These are phyloP conservation scores for Macrotus californicus DNA, from an alignment of 2,113 vertebrate genomes.

Conservation along the genomic window DNA sequence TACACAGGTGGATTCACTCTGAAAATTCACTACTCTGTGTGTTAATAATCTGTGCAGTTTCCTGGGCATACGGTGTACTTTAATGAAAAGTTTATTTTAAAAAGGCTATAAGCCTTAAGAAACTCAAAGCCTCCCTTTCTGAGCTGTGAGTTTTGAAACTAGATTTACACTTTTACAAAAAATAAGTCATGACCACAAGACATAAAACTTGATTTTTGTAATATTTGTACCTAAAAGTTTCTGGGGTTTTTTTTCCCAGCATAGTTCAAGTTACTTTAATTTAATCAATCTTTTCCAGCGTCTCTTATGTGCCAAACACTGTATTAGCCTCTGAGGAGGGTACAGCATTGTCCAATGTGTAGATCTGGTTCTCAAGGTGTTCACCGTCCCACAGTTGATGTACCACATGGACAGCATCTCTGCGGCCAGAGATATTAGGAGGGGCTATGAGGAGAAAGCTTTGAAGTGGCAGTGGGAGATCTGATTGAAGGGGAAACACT, in stretches of 20 bases:
- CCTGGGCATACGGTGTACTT: background rate
- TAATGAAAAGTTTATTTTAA: background rate
- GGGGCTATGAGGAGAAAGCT: background rate
- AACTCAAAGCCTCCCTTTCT: background rate
- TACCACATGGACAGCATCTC: background rate
- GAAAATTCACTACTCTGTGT: background rate
- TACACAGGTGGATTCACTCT: background rate
- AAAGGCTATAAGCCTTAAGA: background rate
- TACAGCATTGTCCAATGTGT: background rate
- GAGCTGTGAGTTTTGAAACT: background rate
- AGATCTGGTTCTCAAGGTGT: background rate
- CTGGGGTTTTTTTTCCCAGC: background rate
- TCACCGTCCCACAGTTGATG: background rate
- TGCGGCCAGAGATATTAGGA: background rate
- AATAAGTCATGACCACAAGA: background rate
- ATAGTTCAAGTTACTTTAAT: background rate
- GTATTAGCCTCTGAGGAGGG: background rate
- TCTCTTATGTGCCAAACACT: background rate
- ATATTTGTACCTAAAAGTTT: background rate
- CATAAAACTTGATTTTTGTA: constrained; percentile 17
- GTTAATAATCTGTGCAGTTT: background rate
- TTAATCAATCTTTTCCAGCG: background rate
- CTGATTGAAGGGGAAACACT: background rate
- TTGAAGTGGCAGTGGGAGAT: background rate
- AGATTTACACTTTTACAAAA: constrained; percentile 1